Percentiles rank a stretch among this genome's conserved stretches.
Conservation (phyloP, 2,888 invertebrate species). For the Fissipunctia ypsillon region DNA sequence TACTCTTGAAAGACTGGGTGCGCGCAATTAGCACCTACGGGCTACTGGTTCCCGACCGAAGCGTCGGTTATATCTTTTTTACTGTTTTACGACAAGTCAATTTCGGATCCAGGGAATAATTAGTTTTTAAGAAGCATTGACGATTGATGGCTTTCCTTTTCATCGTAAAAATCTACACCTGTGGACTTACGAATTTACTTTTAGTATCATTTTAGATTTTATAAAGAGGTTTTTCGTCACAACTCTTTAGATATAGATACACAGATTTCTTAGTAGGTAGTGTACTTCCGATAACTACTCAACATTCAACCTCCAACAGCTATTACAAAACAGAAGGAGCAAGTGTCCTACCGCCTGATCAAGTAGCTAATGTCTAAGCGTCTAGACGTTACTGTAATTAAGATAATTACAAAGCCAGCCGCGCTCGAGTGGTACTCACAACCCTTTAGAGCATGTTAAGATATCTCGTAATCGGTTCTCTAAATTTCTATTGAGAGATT, state of each 20-base stretch:
- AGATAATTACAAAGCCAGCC: slow-evolving; percentile 78
- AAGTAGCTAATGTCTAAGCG: slow-evolving; percentile 76
- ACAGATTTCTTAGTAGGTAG: not conserved
- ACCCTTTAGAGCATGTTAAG: slow-evolving; percentile 81
- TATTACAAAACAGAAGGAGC: slow-evolving; percentile 41
- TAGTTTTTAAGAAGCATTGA: slow-evolving; percentile 65
- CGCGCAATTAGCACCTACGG: slow-evolving; percentile 86
- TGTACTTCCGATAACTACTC: slow-evolving; percentile 12
- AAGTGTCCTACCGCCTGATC: slow-evolving; percentile 55
- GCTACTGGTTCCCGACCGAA: slow-evolving; percentile 81
- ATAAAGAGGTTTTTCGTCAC: not conserved
- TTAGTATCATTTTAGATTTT: not conserved
- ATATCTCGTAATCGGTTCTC: slow-evolving; percentile 81
- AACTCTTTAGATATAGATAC: not conserved
- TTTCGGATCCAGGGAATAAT: slow-evolving; percentile 76
- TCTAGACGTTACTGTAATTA: slow-evolving; percentile 82
- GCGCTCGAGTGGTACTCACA: slow-evolving; percentile 79
- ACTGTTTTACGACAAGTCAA: slow-evolving; percentile 86
- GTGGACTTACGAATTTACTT: not conserved
- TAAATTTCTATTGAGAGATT: slow-evolving; percentile 64
- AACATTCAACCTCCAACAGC: slow-evolving; percentile 4
- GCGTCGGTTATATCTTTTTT: slow-evolving; percentile 69
- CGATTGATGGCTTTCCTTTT: slow-evolving; percentile 19
- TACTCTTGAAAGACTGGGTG: slow-evolving; percentile 84
- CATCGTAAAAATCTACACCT: not conserved